Conservation (phyloP, 2,113 vertebrate species). For the Cnemophilus loriae region DNA sequence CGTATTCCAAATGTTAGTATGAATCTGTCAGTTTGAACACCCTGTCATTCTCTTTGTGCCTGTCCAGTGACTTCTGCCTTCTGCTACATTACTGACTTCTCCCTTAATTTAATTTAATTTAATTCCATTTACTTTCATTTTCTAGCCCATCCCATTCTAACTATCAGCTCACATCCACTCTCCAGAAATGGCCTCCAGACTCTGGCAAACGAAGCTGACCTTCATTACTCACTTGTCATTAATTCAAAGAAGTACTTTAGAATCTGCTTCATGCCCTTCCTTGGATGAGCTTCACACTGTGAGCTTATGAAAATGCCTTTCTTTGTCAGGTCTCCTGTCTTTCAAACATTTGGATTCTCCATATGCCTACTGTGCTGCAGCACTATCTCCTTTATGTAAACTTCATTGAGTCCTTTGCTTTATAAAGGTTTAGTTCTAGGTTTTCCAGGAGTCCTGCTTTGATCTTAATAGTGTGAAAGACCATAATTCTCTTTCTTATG, state of each 20-base stretch:
- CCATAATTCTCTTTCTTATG: neutral
- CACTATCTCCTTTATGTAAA: neutral
- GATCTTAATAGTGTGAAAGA: neutral
- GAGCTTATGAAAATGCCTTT: neutral
- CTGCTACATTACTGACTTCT: neutral
- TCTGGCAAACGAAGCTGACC: neutral
- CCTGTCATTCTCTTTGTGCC: neutral
- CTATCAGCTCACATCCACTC: neutral
- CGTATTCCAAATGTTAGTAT: neutral
- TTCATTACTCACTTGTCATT: neutral
- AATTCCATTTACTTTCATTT: neutral
- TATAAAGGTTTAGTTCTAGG: neutral
- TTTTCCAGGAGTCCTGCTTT: neutral
- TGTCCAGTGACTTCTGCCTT: neutral
- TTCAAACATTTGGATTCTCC: neutral
- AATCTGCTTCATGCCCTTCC: neutral
- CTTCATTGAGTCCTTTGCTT: neutral
- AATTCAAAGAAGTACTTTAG: neutral
- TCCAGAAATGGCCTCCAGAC: neutral
- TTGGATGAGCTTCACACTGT: neutral
- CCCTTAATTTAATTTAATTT: neutral
- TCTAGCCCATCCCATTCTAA: neutral
- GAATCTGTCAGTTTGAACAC: neutral
- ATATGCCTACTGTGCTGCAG: neutral
- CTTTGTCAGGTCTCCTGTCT: neutral